These are phyloP conservation scores for Mechanitis messenoides DNA, from an alignment of 2,888 invertebrate species.

Conservation along the genomic window DNA sequence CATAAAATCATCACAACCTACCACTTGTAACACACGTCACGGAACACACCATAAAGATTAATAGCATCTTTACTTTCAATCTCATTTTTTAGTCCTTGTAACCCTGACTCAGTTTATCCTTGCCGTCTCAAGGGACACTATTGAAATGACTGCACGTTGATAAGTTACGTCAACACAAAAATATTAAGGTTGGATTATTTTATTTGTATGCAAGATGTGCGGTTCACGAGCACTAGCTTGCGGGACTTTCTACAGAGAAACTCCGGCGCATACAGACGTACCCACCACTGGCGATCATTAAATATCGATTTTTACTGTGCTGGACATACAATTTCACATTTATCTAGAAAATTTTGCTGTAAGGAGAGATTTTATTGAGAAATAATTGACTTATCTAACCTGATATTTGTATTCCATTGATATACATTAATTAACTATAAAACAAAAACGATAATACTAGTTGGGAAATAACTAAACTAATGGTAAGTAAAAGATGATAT, in stretches of 20 bases:
- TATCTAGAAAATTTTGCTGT: conserved; percentile 20
- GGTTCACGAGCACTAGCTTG: conserved; percentile 58
- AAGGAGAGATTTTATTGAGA: conserved; percentile 19
- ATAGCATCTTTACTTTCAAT: conserved; percentile 44
- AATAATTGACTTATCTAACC: conserved; percentile 17
- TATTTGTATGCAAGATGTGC: conserved; percentile 72
- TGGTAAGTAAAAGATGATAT: no score
- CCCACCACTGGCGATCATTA: conserved; percentile 46
- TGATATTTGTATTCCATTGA: neutral
- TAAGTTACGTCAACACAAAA: conserved; percentile 55
- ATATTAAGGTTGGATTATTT: conserved; percentile 49
- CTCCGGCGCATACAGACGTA: conserved; percentile 55
- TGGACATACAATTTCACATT: conserved; percentile 33
- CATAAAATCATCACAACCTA: conserved; percentile 29
- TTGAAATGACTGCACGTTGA: conserved; percentile 58
- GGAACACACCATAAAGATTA: conserved; percentile 42
- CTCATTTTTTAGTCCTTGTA: conserved; percentile 47
- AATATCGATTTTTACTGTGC: conserved; percentile 49
- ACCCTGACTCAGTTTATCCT: conserved; percentile 42
- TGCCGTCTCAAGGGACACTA: conserved; percentile 63
- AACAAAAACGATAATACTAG: neutral
- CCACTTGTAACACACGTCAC: conserved; percentile 43
- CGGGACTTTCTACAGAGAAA: conserved; percentile 76
- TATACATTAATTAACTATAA: neutral
- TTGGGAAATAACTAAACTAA: no score